phyloP scores from a whole-genome alignment of 2,113 vertebrate species.

The Poeciliopsis retropinna region DNA sequence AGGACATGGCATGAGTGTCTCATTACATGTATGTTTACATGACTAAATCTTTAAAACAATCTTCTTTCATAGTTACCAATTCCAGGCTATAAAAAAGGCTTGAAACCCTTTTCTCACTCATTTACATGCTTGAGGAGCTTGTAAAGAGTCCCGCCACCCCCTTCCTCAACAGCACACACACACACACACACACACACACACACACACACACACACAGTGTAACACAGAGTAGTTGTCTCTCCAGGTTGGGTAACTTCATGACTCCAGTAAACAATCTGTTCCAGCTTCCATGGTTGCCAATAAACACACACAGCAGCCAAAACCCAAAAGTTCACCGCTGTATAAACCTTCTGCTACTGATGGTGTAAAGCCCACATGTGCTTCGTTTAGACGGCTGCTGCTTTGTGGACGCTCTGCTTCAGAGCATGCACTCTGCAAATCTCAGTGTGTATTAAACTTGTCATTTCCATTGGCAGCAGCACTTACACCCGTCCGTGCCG shows the following conservation, averaged over 20 bases:
- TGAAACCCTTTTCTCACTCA: conserved; percentile 57
- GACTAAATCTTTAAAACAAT: conserved; percentile 26
- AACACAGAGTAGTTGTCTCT: conserved; percentile 13
- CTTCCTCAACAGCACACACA: conserved; percentile 7
- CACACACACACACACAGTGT: conserved; percentile 21
- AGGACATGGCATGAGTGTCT: conserved; percentile 4
- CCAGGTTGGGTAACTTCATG: conserved; percentile 48
- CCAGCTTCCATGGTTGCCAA: conserved; percentile 30
- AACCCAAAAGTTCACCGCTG: conserved; percentile 6
- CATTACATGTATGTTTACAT: neutral
- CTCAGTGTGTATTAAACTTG: conserved; percentile 3
- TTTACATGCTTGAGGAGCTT: conserved; percentile 50
- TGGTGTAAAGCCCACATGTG: conserved; percentile 3
- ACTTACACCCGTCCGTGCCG: conserved; percentile 38
- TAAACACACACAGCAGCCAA: conserved; percentile 42
- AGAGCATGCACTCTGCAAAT: neutral
- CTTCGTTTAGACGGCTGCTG: conserved; percentile 11
- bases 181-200: conserved; percentile 13
- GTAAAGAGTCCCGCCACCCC: conserved; percentile 29
- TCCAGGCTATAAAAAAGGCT: conserved; percentile 56
- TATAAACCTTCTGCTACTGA: conserved; percentile 26
- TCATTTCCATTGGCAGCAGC: conserved; percentile 41
- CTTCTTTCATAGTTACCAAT: conserved; percentile 36
- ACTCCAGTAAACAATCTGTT: conserved; percentile 52
- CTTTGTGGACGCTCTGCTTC: conserved; percentile 4